phyloP scores from a whole-genome alignment of 1,140 invertebrate genomes.

The Neotoxoptera formosana region DNA sequence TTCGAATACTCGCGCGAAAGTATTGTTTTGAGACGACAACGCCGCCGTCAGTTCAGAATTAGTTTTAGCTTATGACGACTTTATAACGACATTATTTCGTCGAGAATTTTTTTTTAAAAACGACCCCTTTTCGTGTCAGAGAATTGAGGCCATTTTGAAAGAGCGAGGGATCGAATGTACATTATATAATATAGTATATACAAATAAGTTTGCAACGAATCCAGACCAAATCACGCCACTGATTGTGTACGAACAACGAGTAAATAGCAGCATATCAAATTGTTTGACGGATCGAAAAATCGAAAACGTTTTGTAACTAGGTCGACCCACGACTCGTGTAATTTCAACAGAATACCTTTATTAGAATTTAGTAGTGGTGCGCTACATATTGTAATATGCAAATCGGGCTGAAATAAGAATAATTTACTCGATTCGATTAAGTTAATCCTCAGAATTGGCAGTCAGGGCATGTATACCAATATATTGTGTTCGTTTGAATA shows the following conservation, averaged over 20 bases:
- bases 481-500: not conserved
- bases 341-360: not conserved
- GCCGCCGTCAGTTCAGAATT: not conserved
- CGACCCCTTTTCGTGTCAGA: not conserved
- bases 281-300: not conserved
- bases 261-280: not conserved
- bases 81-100: not conserved
- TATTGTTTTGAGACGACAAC: not conserved
- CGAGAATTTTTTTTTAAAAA: not conserved
- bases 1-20: not conserved
- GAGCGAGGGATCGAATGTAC: not conserved
- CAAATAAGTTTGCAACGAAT: not conserved
- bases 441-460: not conserved
- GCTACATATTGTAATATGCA: not conserved
- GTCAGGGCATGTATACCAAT: not conserved
- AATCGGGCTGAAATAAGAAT: not conserved
- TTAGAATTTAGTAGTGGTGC: not conserved
- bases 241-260: not conserved
- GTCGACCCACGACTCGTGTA: not conserved
- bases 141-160: not conserved
- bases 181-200: not conserved
- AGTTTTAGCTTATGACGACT: no score
- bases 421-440: not conserved
- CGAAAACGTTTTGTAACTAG: not conserved
- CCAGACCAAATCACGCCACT: not conserved